Conservation (phyloP, 2,888 invertebrate genomes). For the Euspilapteryx auroguttella region DNA sequence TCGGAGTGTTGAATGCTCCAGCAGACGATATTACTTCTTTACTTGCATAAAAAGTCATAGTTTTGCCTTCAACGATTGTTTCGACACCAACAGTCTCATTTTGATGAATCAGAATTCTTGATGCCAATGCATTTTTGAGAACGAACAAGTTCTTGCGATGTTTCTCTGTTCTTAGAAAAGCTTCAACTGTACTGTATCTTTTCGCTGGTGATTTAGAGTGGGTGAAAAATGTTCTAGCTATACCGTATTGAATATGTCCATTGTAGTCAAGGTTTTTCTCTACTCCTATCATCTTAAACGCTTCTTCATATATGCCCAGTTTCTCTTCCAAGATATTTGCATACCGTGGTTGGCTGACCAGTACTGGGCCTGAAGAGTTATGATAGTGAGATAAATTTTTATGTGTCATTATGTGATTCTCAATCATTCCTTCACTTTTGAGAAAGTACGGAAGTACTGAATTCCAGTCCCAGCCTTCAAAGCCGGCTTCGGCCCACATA, state of each 20-base stretch:
- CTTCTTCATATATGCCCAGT: background rate
- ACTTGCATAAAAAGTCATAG: background rate
- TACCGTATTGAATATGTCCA: background rate
- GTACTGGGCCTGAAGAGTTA: slow-evolving; percentile 19
- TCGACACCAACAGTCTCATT: background rate
- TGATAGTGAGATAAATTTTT: slow-evolving; percentile 10
- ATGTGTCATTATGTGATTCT: slow-evolving; percentile 3
- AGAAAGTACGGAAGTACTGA: slow-evolving; percentile 28
- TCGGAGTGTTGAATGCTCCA: slow-evolving; percentile 1
- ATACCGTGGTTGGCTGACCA: slow-evolving; percentile 16
- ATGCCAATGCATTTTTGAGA: background rate
- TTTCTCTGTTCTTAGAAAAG: background rate
- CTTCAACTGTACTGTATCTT: background rate
- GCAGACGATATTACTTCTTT: slow-evolving; percentile 3
- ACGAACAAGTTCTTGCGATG: background rate
- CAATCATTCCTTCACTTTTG: slow-evolving; percentile 24
- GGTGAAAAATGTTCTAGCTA: background rate
- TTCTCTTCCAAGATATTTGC: slow-evolving; percentile 5
- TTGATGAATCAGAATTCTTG: slow-evolving; percentile 1
- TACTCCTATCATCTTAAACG: background rate
- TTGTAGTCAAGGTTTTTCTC: background rate
- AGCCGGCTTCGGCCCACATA: slow-evolving; percentile 35
- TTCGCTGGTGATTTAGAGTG: background rate
- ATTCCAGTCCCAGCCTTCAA: slow-evolving; percentile 43
- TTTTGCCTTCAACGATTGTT: background rate